Conservation (phyloP, 37 sponge, comb jelly and placozoan species). For the Spongia lamella region DNA sequence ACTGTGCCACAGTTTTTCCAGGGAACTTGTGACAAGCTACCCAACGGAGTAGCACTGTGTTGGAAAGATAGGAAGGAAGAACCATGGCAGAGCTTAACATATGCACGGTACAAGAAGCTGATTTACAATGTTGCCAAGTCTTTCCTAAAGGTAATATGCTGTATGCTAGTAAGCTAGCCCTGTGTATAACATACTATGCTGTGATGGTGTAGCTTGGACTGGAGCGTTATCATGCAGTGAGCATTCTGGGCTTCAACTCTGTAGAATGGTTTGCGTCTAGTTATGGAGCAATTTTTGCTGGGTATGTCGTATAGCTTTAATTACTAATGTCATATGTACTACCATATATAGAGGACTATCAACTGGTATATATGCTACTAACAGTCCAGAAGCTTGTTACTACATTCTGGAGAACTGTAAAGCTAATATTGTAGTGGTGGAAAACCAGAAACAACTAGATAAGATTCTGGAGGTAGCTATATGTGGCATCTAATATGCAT, state of each 20-base stretch:
- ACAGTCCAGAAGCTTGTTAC: slow-evolving; percentile 76
- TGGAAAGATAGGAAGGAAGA: too few species aligned
- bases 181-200: too few species aligned
- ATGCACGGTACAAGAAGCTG: too few species aligned
- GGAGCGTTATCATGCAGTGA: slow-evolving; percentile 56
- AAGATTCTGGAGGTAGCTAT: slow-evolving; percentile 83
- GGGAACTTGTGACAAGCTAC: too few species aligned
- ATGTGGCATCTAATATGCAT: too few species aligned
- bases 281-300: neutral
- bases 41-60: slow-evolving; percentile 32
- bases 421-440: slow-evolving; percentile 72
- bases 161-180: too few species aligned
- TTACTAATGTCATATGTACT: neutral
- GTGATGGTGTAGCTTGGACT: slow-evolving; percentile 83
- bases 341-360: slow-evolving; percentile 61
- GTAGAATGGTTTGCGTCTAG: too few species aligned
- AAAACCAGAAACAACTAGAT: slow-evolving; percentile 78
- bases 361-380: slow-evolving; percentile 75
- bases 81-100: too few species aligned
- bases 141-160: too few species aligned
- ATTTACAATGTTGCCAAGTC: too few species aligned
- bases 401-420: slow-evolving; percentile 61
- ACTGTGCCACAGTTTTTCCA: too few species aligned
- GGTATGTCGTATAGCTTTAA: neutral
- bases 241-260: slow-evolving; percentile 82